These are phyloP conservation scores for Gari tellinella DNA, from an alignment of 2,888 invertebrate genomes.

Conservation along the genomic window DNA sequence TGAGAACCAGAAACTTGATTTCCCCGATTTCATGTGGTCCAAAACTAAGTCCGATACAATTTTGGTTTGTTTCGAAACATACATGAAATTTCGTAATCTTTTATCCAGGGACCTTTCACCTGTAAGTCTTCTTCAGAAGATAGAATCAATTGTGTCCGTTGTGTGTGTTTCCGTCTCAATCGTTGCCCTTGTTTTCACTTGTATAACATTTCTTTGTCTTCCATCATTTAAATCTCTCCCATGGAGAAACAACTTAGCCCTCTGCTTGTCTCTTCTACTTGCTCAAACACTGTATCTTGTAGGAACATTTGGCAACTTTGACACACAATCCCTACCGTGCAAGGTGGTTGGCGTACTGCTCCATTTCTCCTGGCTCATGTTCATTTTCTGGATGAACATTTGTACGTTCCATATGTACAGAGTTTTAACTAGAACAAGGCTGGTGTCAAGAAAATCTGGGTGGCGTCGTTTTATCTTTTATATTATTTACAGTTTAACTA, in stretches of 20 bases:
- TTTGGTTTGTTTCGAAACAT: constrained; percentile 8
- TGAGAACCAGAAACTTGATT: no score
- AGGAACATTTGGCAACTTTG: background rate
- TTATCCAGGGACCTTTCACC: background rate
- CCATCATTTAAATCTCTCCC: constrained; percentile 29
- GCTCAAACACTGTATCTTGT: constrained; percentile 35
- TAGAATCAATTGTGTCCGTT: constrained; percentile 7
- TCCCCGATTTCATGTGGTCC: no score
- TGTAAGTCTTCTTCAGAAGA: background rate
- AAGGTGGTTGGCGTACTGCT: constrained; percentile 19
- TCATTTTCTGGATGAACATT: constrained; percentile 30
- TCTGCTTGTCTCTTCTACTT: constrained; percentile 22
- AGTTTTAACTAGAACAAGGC: constrained; percentile 26
- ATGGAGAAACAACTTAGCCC: constrained; percentile 31
- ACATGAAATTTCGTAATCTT: background rate
- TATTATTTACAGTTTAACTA: constrained; percentile 9
- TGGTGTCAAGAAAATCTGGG: background rate
- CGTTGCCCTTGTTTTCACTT: constrained; percentile 25
- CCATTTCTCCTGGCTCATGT: constrained; percentile 42
- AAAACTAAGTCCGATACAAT: background rate
- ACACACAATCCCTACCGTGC: constrained; percentile 9
- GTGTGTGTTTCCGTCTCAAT: constrained; percentile 21
- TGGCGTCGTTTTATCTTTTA: constrained; percentile 11
- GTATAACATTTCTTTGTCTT: constrained; percentile 22
- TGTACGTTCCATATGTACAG: constrained; percentile 47